Conservation (phyloP, 2,888 invertebrate species). For the Euzetes globulus region DNA sequence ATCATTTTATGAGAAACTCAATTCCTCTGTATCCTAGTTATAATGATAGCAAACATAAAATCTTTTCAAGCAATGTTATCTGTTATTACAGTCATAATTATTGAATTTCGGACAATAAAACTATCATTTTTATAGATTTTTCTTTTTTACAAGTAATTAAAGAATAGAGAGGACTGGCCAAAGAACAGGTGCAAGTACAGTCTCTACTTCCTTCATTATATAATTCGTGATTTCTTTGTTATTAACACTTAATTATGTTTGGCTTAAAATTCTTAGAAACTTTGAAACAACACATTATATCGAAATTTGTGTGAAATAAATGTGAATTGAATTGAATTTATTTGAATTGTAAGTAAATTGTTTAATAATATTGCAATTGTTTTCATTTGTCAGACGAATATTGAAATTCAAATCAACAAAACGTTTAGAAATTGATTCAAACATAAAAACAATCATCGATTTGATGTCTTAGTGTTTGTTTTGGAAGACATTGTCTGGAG, state of each 20-base stretch:
- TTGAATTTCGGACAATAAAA: too few species aligned
- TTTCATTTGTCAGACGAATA: too few species aligned
- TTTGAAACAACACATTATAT: neutral
- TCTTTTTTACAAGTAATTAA: neutral
- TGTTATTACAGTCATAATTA: too few species aligned
- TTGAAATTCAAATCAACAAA: too few species aligned
- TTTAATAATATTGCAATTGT: too few species aligned
- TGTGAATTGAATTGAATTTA: neutral
- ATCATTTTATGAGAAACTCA: neutral
- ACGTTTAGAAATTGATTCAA: too few species aligned
- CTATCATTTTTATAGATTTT: neutral
- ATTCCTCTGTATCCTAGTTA: neutral
- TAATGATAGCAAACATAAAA: neutral
- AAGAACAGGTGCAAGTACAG: neutral
- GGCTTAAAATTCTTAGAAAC: neutral
- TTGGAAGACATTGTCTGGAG: too few species aligned
- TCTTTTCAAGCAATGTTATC: too few species aligned
- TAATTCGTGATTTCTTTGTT: conserved; percentile 28
- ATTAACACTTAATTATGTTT: neutral
- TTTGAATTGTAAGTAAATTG: neutral
- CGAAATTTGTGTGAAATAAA: neutral
- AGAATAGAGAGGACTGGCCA: neutral
- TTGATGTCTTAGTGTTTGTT: too few species aligned
- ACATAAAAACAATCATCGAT: neutral
- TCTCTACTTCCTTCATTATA: conserved; percentile 1